Conservation (phyloP, 2,113 vertebrate genomes). For the Melanocharis versteri region DNA sequence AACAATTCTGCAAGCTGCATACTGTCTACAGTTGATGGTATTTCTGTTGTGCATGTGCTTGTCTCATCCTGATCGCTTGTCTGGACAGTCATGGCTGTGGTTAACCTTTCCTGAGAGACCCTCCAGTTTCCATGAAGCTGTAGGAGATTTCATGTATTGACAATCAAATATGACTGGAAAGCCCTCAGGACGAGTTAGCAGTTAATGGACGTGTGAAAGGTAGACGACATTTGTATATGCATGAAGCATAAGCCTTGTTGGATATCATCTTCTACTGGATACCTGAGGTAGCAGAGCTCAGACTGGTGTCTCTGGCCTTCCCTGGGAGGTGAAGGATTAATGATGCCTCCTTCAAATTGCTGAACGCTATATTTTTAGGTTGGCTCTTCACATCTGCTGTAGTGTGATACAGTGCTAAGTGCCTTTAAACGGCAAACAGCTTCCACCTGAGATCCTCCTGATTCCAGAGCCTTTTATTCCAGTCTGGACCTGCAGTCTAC, state of each 20-base stretch:
- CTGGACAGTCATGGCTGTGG: background rate
- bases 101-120: background rate
- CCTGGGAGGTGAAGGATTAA: background rate
- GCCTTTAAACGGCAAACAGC: background rate
- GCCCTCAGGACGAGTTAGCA: background rate
- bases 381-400: background rate
- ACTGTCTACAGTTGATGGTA: background rate
- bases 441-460: background rate
- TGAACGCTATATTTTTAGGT: background rate
- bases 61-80: background rate
- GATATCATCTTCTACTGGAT: background rate
- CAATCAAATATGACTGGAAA: background rate
- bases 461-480: background rate
- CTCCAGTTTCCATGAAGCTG: background rate
- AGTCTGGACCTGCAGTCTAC: background rate
- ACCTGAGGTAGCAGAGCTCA: background rate
- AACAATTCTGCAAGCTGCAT: background rate
- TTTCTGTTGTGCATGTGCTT: background rate
- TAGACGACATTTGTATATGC: background rate
- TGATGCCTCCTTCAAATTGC: background rate
- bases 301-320: background rate
- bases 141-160: background rate
- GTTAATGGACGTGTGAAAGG: background rate
- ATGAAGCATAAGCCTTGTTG: background rate
- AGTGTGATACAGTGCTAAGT: background rate